Evolutionary conservation across 2,113 vertebrate species (phyloP), one percentile per base, ranked within the genome.

Genomic region (Clarias macrocephalus): DNA sequence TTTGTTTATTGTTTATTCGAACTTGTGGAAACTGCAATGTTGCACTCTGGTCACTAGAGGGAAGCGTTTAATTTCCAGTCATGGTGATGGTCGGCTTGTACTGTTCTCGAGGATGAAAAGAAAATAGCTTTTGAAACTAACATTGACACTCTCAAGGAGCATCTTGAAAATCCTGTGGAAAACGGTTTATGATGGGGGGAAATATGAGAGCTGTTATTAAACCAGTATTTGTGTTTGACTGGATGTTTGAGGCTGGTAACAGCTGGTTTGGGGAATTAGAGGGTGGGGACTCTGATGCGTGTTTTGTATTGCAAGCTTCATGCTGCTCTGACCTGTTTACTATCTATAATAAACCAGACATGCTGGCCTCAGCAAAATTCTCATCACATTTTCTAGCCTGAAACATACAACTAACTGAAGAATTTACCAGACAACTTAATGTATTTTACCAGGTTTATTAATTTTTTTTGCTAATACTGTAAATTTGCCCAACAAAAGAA

Each of bases 381-480:
- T 56, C 57, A 25, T 73, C 37, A 77, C 76, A 48, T 10, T 62
- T 8, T 25, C 37, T 7, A 28, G 28, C 15, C 19, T 54, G 25
- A 54, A 37, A 33, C 9, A 0, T 80, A 37, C 8, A 25, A 52
- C 37, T 42, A 68, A 70, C 54, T 81, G 16, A 68, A 85, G 12
- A 88, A 66, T 60, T 66, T 57, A 12, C 73, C 66, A 77, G 80
- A 84, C 84, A 33, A 16, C 30, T 30, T 3, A 25, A 84, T 87
- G 66, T 83, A 30, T 81, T 88, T 88, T 88, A 89, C 82, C 56
- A 63, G 18, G 84, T 93, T 90, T 92, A 88, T 91, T 96, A 94
- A 95, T 96, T 94, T 95, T 95, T 94, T 96, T 96, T 94, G 96
- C 96, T 97, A 97, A 97, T 96, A 97, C 91, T 94, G 95, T 96